phyloP scores from a whole-genome alignment of 2,113 vertebrate genomes.

The Pseudorectes ferrugineus region DNA sequence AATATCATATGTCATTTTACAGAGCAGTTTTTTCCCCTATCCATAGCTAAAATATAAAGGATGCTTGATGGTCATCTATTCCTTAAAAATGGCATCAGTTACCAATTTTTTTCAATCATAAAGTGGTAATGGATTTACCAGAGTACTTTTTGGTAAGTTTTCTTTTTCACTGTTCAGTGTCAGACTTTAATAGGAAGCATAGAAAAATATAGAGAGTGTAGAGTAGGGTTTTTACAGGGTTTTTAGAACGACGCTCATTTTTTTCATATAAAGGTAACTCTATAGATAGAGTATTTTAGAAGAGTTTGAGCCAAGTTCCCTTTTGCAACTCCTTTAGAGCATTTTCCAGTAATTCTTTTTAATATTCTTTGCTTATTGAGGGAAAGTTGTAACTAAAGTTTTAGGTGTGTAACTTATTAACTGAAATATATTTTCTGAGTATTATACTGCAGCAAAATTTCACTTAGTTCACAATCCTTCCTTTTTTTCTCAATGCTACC shows the following conservation, averaged over 20 bases:
- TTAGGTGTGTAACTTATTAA: neutral
- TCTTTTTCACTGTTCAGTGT: neutral
- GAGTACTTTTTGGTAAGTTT: neutral
- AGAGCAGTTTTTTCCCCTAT: neutral
- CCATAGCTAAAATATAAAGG: neutral
- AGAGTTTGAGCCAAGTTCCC: neutral
- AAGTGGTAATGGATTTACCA: neutral
- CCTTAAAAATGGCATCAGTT: neutral
- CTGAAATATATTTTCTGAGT: neutral
- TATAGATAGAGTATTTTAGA: neutral
- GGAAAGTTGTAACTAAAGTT: neutral
- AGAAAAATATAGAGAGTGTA: neutral
- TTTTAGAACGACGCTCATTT: neutral
- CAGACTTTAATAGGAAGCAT: neutral
- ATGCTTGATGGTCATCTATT: neutral
- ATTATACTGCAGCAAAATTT: neutral
- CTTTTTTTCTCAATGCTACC: neutral
- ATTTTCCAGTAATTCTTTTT: neutral
- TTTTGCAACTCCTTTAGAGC: neutral
- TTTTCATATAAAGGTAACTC: neutral
- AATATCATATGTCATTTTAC: neutral
- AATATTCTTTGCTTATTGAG: neutral
- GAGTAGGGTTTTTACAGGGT: neutral
- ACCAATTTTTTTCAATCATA: neutral
- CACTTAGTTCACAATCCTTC: neutral